Percentiles rank a stretch among this genome's conserved stretches.
Conservation (phyloP, 1,140 invertebrate genomes). For the Zaprionus nigranus region DNA sequence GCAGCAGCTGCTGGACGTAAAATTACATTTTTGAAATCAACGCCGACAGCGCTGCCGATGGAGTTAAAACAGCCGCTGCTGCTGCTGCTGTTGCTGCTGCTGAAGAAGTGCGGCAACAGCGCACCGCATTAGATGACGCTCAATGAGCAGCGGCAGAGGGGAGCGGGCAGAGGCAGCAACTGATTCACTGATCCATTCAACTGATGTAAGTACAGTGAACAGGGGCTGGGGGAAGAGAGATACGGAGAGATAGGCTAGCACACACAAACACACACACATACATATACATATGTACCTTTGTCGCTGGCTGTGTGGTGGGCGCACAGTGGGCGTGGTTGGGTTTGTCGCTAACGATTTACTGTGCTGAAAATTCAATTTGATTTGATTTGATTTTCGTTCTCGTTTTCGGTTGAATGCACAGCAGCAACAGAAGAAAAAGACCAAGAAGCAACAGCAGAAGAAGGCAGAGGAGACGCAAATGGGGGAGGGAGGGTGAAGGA, state of each 20-base stretch:
- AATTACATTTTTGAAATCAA: conserved; percentile 47
- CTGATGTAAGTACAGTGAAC: conserved; percentile 12
- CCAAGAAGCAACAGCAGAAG: conserved; percentile 29
- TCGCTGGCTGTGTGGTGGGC: background rate
- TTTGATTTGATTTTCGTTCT: conserved; percentile 84
- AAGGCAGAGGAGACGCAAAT: conserved; percentile 6
- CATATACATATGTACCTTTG: background rate
- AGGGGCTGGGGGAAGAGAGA: background rate
- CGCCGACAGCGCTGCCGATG: conserved; percentile 36
- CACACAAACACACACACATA: background rate
- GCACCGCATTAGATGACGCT: conserved; percentile 43
- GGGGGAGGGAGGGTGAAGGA: background rate
- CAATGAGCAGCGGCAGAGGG: conserved; percentile 12
- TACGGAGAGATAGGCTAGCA: background rate
- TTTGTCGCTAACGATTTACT: conserved; percentile 37
- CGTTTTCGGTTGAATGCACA: conserved; percentile 82
- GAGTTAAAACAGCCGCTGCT: conserved; percentile 19
- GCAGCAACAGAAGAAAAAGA: conserved; percentile 23
- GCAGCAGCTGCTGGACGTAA: conserved; percentile 30
- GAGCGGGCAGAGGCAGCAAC: conserved; percentile 13
- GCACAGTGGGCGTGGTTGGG: conserved; percentile 28
- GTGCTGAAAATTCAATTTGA: conserved; percentile 82
- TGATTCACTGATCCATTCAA: conserved; percentile 54
- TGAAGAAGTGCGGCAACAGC: conserved; percentile 42
- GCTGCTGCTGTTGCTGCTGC: background rate